These are phyloP conservation scores for Varecia variegata DNA, from an alignment of 2,797 vertebrate genomes.

Conservation along the genomic window DNA sequence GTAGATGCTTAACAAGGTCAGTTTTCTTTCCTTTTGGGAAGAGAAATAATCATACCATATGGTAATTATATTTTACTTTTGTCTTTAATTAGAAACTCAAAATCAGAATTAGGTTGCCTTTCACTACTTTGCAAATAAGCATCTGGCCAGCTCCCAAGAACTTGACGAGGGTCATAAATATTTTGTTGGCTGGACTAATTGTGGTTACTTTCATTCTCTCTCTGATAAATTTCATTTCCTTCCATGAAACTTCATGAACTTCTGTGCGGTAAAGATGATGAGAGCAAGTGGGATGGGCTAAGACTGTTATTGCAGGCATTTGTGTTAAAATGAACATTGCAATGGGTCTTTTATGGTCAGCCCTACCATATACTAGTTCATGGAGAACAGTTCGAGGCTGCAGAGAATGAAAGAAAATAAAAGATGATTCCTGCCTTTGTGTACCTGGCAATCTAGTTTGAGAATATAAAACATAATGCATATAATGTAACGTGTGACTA, in stretches of 20 bases:
- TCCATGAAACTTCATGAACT: neutral
- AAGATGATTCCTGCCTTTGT: neutral
- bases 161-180: neutral
- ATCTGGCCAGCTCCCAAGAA: neutral
- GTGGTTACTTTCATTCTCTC: neutral
- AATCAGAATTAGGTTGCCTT: neutral
- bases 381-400: neutral
- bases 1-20: neutral
- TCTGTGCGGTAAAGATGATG: neutral
- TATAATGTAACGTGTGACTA: neutral
- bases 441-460: neutral
- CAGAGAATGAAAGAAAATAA: neutral
- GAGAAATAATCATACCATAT: neutral
- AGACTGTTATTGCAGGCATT: neutral
- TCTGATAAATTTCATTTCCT: slow-evolving; percentile 48
- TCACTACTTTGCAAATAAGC: neutral
- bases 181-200: neutral
- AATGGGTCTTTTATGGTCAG: neutral
- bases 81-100: slow-evolving; percentile 5
- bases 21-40: neutral
- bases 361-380: neutral
- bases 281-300: neutral
- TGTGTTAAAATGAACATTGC: neutral
- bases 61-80: slow-evolving; percentile 19
- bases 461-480: neutral